Evolutionary conservation across 1,140 invertebrate genomes (phyloP).

Genomic region (Bilobella aurantiaca): DNA sequence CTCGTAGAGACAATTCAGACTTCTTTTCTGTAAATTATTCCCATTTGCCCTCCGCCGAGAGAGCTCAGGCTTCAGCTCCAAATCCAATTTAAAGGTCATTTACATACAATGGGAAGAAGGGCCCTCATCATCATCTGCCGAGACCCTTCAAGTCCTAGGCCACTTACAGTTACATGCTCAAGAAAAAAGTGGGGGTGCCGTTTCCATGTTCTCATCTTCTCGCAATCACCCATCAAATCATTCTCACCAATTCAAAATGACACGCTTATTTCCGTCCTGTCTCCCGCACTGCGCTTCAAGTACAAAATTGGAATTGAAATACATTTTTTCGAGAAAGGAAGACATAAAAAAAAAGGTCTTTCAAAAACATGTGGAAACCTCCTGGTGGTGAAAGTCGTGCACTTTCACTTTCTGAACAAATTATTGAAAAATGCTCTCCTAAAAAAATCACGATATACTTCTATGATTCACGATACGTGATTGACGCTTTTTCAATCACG

Average conservation of each 20-base stretch:
- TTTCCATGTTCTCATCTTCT: not conserved
- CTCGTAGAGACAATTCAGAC: conserved; percentile 3
- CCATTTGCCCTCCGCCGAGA: not conserved
- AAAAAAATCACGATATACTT: no score
- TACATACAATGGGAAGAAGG: conserved; percentile 3
- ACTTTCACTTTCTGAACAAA: no score
- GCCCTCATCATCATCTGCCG: not conserved
- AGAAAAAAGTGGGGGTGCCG: not conserved
- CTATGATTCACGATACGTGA: no score
- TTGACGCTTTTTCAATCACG: no score
- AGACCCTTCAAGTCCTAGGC: not conserved
- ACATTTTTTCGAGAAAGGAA: no score
- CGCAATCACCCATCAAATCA: not conserved
- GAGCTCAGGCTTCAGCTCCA: not conserved
- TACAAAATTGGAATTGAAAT: no score
- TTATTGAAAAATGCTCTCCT: no score
- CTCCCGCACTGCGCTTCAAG: not conserved
- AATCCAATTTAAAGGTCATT: conserved; percentile 9
- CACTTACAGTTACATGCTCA: not conserved
- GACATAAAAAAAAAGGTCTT: no score
- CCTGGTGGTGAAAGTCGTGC: no score
- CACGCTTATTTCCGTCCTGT: not conserved
- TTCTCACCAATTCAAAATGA: not conserved
- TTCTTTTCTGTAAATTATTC: not conserved
- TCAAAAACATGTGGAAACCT: no score